phyloP scores from a whole-genome alignment of 2,888 invertebrate genomes.

The Bursaphelenchus okinawaensis region DNA sequence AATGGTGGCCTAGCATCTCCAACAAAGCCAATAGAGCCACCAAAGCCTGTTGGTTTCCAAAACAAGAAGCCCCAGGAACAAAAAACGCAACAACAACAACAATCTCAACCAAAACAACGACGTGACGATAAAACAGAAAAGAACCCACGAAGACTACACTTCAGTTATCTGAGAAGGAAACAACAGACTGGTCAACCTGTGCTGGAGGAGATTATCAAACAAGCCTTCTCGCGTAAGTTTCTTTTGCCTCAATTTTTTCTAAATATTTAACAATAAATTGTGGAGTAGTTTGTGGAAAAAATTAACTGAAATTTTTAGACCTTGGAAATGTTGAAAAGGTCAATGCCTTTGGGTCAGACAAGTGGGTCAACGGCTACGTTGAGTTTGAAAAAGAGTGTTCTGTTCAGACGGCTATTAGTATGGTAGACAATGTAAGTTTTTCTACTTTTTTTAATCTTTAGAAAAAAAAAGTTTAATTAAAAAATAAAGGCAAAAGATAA shows the following conservation, averaged over 20 bases:
- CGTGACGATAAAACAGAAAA: background rate
- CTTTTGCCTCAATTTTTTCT: no score
- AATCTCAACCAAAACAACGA: background rate
- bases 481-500: background rate
- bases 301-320: background rate
- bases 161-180: background rate
- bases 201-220: background rate
- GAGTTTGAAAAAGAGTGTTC: background rate
- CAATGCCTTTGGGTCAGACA: background rate
- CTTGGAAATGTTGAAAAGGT: background rate
- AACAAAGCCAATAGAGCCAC: background rate
- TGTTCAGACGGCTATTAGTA: background rate
- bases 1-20: slow-evolving; percentile 3
- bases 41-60: background rate
- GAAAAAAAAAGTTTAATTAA: background rate
- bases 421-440: background rate
- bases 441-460: background rate
- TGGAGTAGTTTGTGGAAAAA: background rate
- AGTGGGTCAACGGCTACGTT: background rate
- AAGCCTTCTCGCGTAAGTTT: background rate
- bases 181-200: background rate
- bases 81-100: background rate
- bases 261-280: background rate
- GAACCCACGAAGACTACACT: background rate
- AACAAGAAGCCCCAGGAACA: background rate